Base-by-base conservation (phyloP, 2,797 vertebrate species). In the Anguilla marmorata region DNA sequence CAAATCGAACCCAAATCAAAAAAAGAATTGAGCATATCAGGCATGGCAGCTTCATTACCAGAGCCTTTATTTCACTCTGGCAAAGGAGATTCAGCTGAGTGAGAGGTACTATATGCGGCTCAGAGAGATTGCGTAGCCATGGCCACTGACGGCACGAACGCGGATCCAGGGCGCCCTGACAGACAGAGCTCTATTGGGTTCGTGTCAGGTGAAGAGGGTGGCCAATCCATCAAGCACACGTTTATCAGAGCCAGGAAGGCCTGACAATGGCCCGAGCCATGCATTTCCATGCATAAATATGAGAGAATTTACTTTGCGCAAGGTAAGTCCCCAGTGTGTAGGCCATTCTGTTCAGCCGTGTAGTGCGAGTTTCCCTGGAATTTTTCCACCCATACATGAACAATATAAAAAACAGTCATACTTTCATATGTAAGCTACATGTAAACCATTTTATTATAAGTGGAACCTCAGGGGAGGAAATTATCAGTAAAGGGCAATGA, bases 161-260 rank as follows among this genome's bases (percentile, higher is more conserved):
- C 37, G n/a, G 41, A 48, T 50, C 45, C 21, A 50, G 79, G 21
- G 33, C 14, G 48, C 21, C 76, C 76, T 45, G 12, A 45, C 41
- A 45, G 76, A 80, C 41, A 16, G 76, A 80, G 79, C 79, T 48
- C 45, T 9, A 50, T 48, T 82, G 79, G 79, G 79, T 82, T 82
- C 45, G 19, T 82, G 79, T 48, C 45, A 50, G 79, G 79, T 82
- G 45, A 82, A n/a, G 7, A 82, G 79, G 79, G 24, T n/a, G 41
- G 45, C 41, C 79, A 48, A 82, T 82, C 79, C 41, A 82, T 82
- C 45, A 82, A 6, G 8, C 6, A 3, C 79, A 82, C 6, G 45
- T 82, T 82, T 11, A 48, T 50, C 79, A 24, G 41, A 21, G 41
- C 45, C 79, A 48, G 41, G 3, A 50, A n/a, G 8, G 41, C 5